Percentiles rank a stretch among this genome's conserved stretches.
Conservation (phyloP, 92 coral and sea anemone genomes). For the Galaxea fascicularis region DNA sequence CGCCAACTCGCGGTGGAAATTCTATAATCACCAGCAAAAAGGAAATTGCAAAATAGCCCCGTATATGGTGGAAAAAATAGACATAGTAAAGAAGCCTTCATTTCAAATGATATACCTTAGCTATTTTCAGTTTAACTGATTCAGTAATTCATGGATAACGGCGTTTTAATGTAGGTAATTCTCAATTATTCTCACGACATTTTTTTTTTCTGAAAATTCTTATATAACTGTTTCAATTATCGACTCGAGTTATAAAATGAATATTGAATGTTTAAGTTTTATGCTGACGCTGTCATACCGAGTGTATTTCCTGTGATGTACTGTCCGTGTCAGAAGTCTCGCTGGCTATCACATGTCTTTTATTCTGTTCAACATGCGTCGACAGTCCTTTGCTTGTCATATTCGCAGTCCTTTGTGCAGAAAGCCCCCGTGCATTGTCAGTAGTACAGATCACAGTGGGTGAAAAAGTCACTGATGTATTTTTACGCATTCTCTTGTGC, state of each 20-base stretch:
- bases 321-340: constrained; percentile 91
- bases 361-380: constrained; percentile 9
- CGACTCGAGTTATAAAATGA: neutral
- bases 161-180: neutral
- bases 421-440: neutral
- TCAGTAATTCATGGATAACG: neutral
- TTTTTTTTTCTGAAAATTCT: neutral
- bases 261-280: too few species aligned
- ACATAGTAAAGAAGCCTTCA: too few species aligned
- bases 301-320: constrained; percentile 66
- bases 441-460: constrained; percentile 68
- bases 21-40: constrained; percentile 3
- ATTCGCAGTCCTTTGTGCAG: constrained; percentile 55
- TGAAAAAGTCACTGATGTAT: constrained; percentile 84
- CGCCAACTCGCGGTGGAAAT: constrained; percentile 35
- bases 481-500: constrained; percentile 54
- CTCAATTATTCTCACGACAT: neutral
- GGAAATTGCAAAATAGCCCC: neutral
- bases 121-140: too few species aligned
- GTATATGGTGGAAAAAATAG: too few species aligned
- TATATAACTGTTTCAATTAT: neutral
- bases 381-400: constrained; percentile 49
- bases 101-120: too few species aligned
- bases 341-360: constrained; percentile 58
- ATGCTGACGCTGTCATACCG: constrained; percentile 66